phyloP scores from a whole-genome alignment of 2,888 invertebrate species.

The Ptilodon capucinus region DNA sequence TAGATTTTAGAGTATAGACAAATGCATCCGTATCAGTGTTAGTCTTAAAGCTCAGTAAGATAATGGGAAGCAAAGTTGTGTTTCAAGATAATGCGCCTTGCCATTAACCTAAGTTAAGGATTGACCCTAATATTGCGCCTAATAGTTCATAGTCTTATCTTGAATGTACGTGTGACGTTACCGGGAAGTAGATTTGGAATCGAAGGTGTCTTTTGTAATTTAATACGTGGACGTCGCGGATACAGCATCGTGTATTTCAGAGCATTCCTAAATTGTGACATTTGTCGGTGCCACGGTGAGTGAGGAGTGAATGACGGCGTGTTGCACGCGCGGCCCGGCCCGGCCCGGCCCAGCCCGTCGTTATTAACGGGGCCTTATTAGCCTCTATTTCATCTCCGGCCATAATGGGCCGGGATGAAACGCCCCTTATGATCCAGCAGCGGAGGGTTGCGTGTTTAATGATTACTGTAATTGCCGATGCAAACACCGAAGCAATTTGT shows the following conservation, averaged over 20 bases:
- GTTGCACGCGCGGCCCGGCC: conserved; percentile 4
- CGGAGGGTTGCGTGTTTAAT: not conserved
- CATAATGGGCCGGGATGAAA: not conserved
- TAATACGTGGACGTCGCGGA: not conserved
- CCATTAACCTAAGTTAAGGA: too few relatives aligned
- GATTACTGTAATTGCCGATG: not conserved
- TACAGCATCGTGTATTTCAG: conserved; percentile 16
- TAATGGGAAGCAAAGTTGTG: too few relatives aligned
- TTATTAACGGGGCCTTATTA: conserved; percentile 48
- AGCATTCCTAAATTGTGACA: conserved; percentile 57
- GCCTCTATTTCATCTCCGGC: conserved; percentile 13
- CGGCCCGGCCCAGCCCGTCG: conserved; percentile 13
- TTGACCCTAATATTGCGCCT: too few relatives aligned
- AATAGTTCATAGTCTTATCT: too few relatives aligned
- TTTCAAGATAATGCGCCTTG: too few relatives aligned
- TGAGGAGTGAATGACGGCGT: conserved; percentile 19
- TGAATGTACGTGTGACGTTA: too few relatives aligned
- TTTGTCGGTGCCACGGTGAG: conserved; percentile 52
- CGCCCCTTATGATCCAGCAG: not conserved
- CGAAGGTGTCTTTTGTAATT: too few relatives aligned
- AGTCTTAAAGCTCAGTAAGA: too few relatives aligned
- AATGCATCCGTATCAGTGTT: too few relatives aligned
- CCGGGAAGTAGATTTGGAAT: too few relatives aligned
- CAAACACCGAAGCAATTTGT: not conserved
- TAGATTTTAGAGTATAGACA: not conserved